Evolutionary conservation across 2,888 invertebrate genomes (phyloP).

Genomic region (Phytoseiulus persimilis): DNA sequence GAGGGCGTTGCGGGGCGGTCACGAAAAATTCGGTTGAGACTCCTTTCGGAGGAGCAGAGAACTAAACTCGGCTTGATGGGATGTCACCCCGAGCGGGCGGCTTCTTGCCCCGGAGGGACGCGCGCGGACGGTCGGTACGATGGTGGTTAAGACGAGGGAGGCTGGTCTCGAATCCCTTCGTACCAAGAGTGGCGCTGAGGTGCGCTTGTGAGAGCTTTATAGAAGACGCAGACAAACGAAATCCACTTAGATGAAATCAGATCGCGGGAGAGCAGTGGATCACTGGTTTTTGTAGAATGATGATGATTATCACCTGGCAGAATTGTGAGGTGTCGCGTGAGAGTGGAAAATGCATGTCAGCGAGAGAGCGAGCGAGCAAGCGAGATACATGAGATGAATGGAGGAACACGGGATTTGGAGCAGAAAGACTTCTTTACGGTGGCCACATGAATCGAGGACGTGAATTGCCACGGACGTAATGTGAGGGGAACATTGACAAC

Average conservation of each 20-base stretch:
- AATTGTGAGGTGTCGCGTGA: neutral
- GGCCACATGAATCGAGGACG: neutral
- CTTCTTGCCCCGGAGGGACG: neutral
- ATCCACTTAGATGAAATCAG: neutral
- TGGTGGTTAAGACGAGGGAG: neutral
- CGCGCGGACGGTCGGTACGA: neutral
- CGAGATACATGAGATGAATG: neutral
- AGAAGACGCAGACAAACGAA: neutral
- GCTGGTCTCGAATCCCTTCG: neutral
- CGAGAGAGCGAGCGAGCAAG: neutral
- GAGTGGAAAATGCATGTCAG: neutral
- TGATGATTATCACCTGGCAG: neutral
- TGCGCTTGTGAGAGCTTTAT: conserved; percentile 5
- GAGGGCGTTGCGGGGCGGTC: neutral
- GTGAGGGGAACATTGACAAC: neutral
- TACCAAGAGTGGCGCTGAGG: neutral
- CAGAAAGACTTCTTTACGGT: neutral
- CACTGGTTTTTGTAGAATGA: neutral
- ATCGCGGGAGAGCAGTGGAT: neutral
- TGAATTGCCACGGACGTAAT: neutral
- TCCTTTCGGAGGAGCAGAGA: neutral
- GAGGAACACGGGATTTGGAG: neutral
- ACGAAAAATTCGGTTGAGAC: neutral
- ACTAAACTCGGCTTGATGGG: neutral
- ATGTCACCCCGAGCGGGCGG: neutral